Percentiles rank a stretch among this genome's conserved stretches.
phyloP scores from a whole-genome alignment of 2,888 invertebrate species.

The Tinea semifulvella region DNA sequence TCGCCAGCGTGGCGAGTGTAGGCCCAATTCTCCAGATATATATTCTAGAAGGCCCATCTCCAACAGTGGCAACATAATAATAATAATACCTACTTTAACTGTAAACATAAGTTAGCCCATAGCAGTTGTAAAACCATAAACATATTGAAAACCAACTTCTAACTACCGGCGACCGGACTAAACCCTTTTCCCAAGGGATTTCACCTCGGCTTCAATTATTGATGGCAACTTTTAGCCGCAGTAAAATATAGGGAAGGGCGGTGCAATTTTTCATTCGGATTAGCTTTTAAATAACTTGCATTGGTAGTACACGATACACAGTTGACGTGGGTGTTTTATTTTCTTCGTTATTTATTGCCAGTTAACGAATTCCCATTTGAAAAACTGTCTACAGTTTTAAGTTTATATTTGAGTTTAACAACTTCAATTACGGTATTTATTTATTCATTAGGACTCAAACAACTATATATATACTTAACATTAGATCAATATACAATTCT shows the following conservation, averaged over 20 bases:
- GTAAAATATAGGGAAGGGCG: slow-evolving; percentile 54
- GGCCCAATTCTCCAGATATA: no score
- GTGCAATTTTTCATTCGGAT: slow-evolving; percentile 50
- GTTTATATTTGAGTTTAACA: neutral
- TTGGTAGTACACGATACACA: slow-evolving; percentile 14
- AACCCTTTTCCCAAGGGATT: slow-evolving; percentile 48
- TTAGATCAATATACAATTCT: no score
- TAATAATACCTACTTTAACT: neutral
- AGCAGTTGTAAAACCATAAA: slow-evolving; percentile 13
- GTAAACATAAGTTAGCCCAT: neutral
- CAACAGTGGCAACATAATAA: no score
- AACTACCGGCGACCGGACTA: slow-evolving; percentile 28
- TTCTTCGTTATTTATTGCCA: slow-evolving; percentile 2
- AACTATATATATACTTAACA: no score
- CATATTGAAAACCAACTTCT: slow-evolving; percentile 10
- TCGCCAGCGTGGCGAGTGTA: no score
- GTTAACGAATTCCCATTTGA: slow-evolving; percentile 6
- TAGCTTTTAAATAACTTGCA: slow-evolving; percentile 44
- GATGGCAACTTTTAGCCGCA: slow-evolving; percentile 59
- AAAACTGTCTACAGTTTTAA: no score
- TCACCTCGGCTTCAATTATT: slow-evolving; percentile 55
- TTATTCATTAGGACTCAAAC: no score
- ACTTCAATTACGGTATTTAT: no score
- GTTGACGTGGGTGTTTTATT: slow-evolving; percentile 15
- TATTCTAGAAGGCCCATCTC: no score